Evolutionary conservation across 2,113 vertebrate genomes (phyloP), one percentile per base, ranked within the genome.

Genomic region (Amblyornis subalaris): DNA sequence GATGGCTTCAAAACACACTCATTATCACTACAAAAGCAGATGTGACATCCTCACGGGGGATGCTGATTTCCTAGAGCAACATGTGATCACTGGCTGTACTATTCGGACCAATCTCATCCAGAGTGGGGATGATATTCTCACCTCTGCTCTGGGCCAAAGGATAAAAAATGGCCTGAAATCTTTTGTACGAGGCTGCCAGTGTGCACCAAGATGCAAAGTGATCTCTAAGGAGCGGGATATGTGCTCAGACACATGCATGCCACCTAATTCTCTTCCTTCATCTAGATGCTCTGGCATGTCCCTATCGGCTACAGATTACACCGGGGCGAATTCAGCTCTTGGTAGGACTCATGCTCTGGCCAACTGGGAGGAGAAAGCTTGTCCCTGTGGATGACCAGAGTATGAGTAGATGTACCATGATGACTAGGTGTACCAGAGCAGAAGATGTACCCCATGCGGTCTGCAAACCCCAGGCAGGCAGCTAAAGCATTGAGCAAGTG

Each of bases 11-110:
- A 25, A 14, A 8, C 3, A 17, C 25, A 33, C 13, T 44, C 31
- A 22, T 7, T 28, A 50, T 45, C 45, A 23, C 33, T 51, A 72
- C 71, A 60, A n/a, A 80, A 84, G 28, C 57, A 90, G 61, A 53
- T 0, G 0, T 44, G 24, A 45, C 70, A 66, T 62, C 44, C 40
- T 89, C 33, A 40, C 33, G 23, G 0, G 1, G 53, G 35, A 67
- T 44, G 33, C 44, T 35, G 40, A 79, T 51, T 77, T 85, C 62
- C 42, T 58, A 61, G 33, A 24, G n/a, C 23, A 69, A 88, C 11
- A 36, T 12, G 10, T 38, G 50, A 65, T 61, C 48, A 36, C 53
- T 84, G 51, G 12, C n/a, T 44, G 7, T n/a, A 51, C 21, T 5
- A 12, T 25, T 69, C 51, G 65, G 58, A 69, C 14, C 23, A 76